Evolutionary conservation across 2,113 vertebrate genomes (phyloP).

Genomic region (Microcebus griseorufus): DNA sequence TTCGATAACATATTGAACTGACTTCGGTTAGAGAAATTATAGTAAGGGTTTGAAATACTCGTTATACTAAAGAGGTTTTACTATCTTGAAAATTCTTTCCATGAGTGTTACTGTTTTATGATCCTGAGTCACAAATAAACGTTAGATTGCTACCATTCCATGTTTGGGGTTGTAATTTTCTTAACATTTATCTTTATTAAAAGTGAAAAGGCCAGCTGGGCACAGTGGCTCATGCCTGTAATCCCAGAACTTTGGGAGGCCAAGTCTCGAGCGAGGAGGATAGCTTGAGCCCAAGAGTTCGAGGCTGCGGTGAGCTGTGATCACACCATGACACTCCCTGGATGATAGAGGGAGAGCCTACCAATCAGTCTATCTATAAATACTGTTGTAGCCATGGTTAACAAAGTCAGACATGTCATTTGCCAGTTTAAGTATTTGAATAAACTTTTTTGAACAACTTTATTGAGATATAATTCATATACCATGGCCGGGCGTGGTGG

Average conservation of each 20-base stretch:
- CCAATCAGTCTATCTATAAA: too few relatives aligned
- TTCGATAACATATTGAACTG: not conserved
- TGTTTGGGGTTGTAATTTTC: not conserved
- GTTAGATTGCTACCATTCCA: not conserved
- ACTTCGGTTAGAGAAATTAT: not conserved
- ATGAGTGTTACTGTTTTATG: not conserved
- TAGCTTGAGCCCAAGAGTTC: not conserved
- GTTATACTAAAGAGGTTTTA: rapidly evolving
- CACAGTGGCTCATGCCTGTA: not conserved
- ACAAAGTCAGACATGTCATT: not conserved
- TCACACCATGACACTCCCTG: too few relatives aligned
- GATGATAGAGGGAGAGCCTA: too few relatives aligned
- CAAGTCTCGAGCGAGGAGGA: not conserved
- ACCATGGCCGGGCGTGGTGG: too few relatives aligned
- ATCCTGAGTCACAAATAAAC: not conserved
- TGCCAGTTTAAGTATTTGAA: not conserved
- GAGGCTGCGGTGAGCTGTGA: not conserved
- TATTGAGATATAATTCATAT: not conserved
- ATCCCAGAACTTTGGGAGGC: not conserved
- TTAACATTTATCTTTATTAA: not conserved
- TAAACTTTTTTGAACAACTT: not conserved
- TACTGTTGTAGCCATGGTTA: not conserved
- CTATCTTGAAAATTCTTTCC: not conserved
- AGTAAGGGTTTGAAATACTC: not conserved
- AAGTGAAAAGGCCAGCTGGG: not conserved